Base-by-base conservation (phyloP, 2,888 invertebrate species). In the Synergus laeviventris region DNA sequence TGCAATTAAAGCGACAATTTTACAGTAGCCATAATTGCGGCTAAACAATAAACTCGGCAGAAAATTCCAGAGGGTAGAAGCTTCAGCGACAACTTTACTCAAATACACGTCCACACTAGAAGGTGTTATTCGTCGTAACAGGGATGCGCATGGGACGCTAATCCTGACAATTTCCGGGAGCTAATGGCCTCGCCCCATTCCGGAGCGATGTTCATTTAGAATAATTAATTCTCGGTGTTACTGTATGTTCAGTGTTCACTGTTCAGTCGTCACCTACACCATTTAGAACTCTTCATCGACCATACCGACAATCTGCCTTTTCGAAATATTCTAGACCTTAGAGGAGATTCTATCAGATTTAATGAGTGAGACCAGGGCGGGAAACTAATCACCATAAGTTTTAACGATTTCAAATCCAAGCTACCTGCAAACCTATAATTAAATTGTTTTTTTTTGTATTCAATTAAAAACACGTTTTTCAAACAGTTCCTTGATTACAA, bases 161-260 rank as follows among this genome's bases (percentile, higher is more conserved):
- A 86, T 83, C 84, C 79, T 83, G 85, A 87, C 89, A 90, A 90
- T 90, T 90, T 90, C 90, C 90, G 88, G 89, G 83, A 86, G 87
- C 89, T 90, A 90, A 90, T 90, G 87, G 87, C 84, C 79, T 84
- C 78, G 74, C 84, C 86, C 84, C 86, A 85, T 82, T 80, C 84
- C 82, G 81, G 76, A 83, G 78, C 83, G 83, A 84, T 85, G 85
- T 86, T 86, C 87, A 86, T 89, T 89, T 85, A 87, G 86, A 89
- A 89, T 89, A 89, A 89, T 90, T 90, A 89, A 89, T 89, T 87
- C 84, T 84, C 75, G 73, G 42, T 59, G 59, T 74, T 42, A 38
- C 31, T 70, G 45, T 70, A 49, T 45, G 11, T 70, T 36, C 49
- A 12, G 42, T 70, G 36, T 24, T 45, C 70, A 73, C 38, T 31